Evolutionary conservation across 2,797 vertebrate species (phyloP), one percentile per base, ranked within the genome.

Genomic region (Gymnothorax javanicus): DNA sequence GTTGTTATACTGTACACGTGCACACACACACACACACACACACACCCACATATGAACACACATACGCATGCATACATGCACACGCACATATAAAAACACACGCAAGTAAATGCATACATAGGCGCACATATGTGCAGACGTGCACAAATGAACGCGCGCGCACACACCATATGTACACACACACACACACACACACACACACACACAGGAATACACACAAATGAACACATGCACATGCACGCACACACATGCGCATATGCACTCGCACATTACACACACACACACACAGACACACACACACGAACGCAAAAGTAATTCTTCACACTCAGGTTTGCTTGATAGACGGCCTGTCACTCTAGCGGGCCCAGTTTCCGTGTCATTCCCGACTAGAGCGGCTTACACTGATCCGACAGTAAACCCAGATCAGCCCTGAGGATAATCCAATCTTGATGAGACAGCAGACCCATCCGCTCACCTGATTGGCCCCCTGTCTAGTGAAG

Each of bases 341-440:
- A 59, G n/a, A 9, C 7, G 15, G 2, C 43, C 23, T 50, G 50
- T 50, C 15, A 52, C 43, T 54, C 7, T 7, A 7, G 43, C 54
- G 8, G 75, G 15, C 20, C 4, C 50, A 20, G 75, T 43, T 23
- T 50, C 33, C 15, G 1, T 81, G 77, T 81, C 11, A 56, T 12
- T 20, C 11, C 6, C 9, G 77, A 56, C 7, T 17, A 56, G 50
- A 56, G 77, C 77, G 23, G 77, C 54, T 81, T 81, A 81, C 33
- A 43, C 33, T 23, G 77, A 81, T 56, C 77, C 20, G 2, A 54
- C 77, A 56, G 77, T 12, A 56, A 81, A 81, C 77, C 25, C 77
- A 56, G 77, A 56, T 81, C 77, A 81, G 77, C 77, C 23, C 20
- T 52, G n/a, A 52, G 56, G 77, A 81, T 81, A 81, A 81, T 50